Base-by-base conservation (phyloP, 2,113 vertebrate species). In the Carassius auratus region DNA sequence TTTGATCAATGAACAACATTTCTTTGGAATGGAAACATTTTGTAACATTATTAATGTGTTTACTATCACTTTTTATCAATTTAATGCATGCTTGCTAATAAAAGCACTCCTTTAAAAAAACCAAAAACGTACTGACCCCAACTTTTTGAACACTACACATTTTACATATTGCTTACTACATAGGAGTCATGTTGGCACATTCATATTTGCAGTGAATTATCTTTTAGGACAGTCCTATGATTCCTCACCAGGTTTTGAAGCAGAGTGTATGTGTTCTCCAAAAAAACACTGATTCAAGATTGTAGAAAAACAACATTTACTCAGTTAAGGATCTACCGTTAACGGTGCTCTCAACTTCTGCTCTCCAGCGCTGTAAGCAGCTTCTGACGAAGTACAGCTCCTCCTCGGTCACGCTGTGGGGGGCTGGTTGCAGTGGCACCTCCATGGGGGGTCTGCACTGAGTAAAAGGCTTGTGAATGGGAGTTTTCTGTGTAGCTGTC, bases 361-460 rank as follows among this genome's bases (percentile, higher is more conserved):
- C 90, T 86, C 96, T 97, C 98, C 98, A 99, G 3, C 97, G 95
- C 90, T 97, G 97, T 26, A 99, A 94, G 90, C 98, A 99, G 0
- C 88, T 92, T 86, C 92, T 95, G 2, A 99, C 94, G 1, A 95
- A 96, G 84, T 68, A 92, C 64, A 98, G 94, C 92, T 99, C 98
- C 3, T 97, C 96, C 3, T 96, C 92, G 0, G 95, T 96, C 77
- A 95, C 90, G 19, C 91, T 88, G 15, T 84, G 94, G 3, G 97
- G 97, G 21, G 96, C 95, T 0, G 97, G 97, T 8, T 87, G 52
- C 0, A 94, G 91, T 0, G 91, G 87, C 30, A 83, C 80, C 8
- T 95, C 95, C 57, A 91, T 21, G 0, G 92, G 88, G 7, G 87
- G 87, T 73, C 81, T 89, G 66, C 93, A 91, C 81, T 95, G 92